phyloP scores from a whole-genome alignment of 2,888 invertebrate genomes.

The Escarpia spicata region DNA sequence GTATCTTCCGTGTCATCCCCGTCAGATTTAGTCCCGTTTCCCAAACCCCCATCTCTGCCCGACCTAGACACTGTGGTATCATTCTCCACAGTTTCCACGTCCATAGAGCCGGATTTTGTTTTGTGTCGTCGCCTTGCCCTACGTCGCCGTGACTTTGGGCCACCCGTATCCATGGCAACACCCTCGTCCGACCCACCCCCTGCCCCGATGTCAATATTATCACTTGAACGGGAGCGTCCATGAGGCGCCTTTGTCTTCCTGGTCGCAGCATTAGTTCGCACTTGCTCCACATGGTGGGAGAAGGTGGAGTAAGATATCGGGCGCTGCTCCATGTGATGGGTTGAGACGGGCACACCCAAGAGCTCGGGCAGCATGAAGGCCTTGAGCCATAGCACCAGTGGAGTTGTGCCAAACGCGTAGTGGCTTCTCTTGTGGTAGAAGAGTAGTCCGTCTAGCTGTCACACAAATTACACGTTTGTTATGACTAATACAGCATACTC shows the following conservation, averaged over 20 bases:
- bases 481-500: not conserved
- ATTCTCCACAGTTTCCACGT: not conserved
- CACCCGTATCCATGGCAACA: slow-evolving; percentile 1
- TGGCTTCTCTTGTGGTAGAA: slow-evolving; percentile 88
- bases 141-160: not conserved
- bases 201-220: not conserved
- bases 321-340: slow-evolving; percentile 34
- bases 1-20: not conserved
- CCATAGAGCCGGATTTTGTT: not conserved
- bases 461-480: not conserved
- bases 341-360: slow-evolving; percentile 68
- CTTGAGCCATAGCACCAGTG: slow-evolving; percentile 91
- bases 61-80: not conserved
- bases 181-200: not conserved
- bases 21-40: not conserved
- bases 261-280: not conserved
- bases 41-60: not conserved
- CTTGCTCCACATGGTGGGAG: slow-evolving; percentile 29
- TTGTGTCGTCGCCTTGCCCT: not conserved
- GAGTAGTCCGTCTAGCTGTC: slow-evolving; percentile 82
- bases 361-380: slow-evolving; percentile 88
- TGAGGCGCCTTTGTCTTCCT: not conserved
- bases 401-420: slow-evolving; percentile 83
- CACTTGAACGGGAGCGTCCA: not conserved
- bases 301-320: slow-evolving; percentile 34